These are phyloP conservation scores for Cephus sareptanus DNA, from an alignment of 2,888 invertebrate species.

Conservation along the genomic window DNA sequence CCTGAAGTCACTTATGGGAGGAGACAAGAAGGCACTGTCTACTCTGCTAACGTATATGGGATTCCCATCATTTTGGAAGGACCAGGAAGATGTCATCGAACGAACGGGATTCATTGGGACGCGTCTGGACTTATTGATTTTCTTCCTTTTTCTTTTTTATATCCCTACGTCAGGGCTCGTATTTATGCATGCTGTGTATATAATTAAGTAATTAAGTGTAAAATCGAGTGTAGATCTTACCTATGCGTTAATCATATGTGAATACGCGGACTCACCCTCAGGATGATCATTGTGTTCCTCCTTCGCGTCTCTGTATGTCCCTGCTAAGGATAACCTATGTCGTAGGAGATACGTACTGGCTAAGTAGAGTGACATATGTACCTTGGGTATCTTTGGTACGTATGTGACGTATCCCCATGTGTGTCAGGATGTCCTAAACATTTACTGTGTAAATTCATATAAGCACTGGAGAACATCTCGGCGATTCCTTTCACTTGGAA, in stretches of 20 bases:
- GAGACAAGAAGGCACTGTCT: not conserved
- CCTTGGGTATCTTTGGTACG: not conserved
- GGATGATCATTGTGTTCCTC: not conserved
- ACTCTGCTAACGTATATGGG: not conserved
- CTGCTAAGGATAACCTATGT: not conserved
- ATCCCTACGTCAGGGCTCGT: not conserved
- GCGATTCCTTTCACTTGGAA: not conserved
- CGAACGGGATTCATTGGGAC: not conserved
- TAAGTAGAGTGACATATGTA: not conserved
- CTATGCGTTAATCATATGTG: not conserved
- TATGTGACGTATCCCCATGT: not conserved
- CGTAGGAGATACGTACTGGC: not conserved
- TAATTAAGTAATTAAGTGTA: not conserved
- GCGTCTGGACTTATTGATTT: not conserved
- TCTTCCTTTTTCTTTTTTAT: not conserved
- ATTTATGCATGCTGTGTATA: conserved; percentile 5
- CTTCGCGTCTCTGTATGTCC: not conserved
- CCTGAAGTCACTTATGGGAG: conserved; percentile 12
- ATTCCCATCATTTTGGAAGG: not conserved
- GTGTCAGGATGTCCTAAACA: not conserved
- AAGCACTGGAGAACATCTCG: not conserved
- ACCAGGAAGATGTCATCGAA: not conserved
- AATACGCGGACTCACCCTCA: not conserved
- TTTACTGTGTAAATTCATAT: not conserved
- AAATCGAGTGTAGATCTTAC: not conserved